Conservation (phyloP, 1,140 invertebrate species). For the Drosophila athabasca region DNA sequence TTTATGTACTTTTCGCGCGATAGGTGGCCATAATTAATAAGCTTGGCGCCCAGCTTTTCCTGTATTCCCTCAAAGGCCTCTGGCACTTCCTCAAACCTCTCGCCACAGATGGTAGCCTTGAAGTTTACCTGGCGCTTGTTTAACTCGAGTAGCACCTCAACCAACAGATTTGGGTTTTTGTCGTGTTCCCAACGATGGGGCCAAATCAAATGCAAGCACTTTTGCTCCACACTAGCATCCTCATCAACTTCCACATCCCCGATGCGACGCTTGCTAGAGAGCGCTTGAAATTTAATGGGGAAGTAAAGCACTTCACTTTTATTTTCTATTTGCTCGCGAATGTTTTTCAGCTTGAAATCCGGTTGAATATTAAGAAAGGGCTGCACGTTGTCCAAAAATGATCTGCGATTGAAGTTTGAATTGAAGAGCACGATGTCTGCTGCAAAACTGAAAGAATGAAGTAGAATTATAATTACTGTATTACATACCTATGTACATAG, state of each 20-base stretch:
- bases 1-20: slow-evolving; percentile 86
- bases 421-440: slow-evolving; percentile 90
- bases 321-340: slow-evolving; percentile 85
- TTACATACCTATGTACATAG: too few relatives aligned
- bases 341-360: slow-evolving; percentile 86
- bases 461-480: slow-evolving; percentile 17
- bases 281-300: slow-evolving; percentile 85
- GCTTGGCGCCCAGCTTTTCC: slow-evolving; percentile 84
- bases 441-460: slow-evolving; percentile 85
- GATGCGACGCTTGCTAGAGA: slow-evolving; percentile 61
- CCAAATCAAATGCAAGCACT: slow-evolving; percentile 88
- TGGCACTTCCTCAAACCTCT: slow-evolving; percentile 83
- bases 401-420: slow-evolving; percentile 88
- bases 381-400: slow-evolving; percentile 87
- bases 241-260: slow-evolving; percentile 29
- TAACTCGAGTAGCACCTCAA: slow-evolving; percentile 86
- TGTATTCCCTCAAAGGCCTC: slow-evolving; percentile 85
- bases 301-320: slow-evolving; percentile 89
- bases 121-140: slow-evolving; percentile 86
- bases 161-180: slow-evolving; percentile 89
- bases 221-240: slow-evolving; percentile 22
- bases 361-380: slow-evolving; percentile 88
- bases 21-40: slow-evolving; percentile 87
- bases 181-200: slow-evolving; percentile 93
- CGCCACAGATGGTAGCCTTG: slow-evolving; percentile 85